Evolutionary conservation across 2,113 vertebrate species (phyloP).

Genomic region (Tenebrosternarchus preto): DNA sequence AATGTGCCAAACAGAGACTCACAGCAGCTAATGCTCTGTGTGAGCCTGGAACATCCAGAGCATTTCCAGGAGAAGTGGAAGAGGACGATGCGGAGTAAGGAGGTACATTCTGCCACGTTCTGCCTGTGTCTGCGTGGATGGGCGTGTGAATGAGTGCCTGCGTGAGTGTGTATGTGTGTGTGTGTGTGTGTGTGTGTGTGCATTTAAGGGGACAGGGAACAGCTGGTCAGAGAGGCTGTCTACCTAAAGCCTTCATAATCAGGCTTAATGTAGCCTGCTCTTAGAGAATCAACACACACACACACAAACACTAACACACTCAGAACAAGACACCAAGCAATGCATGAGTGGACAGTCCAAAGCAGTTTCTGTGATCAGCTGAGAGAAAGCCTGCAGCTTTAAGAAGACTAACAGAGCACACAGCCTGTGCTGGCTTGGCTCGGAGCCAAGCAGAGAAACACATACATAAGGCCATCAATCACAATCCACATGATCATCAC

Average conservation of each 20-base stretch:
- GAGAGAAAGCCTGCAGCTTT: not conserved
- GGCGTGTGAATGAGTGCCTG: too few species aligned
- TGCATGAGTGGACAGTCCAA: not conserved
- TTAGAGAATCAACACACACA: slow-evolving; percentile 16
- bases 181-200: not conserved
- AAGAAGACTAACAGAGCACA: not conserved
- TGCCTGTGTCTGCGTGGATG: too few species aligned
- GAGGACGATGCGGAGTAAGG: too few species aligned
- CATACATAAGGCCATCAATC: not conserved
- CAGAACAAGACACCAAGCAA: not conserved
- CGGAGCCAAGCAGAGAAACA: not conserved
- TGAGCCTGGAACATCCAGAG: too few species aligned
- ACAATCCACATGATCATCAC: not conserved
- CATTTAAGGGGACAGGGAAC: slow-evolving; percentile 1
- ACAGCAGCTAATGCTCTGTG: too few species aligned
- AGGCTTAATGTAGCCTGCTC: slow-evolving; percentile 46
- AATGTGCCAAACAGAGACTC: too few species aligned
- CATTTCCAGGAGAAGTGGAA: too few species aligned
- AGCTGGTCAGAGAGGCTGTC: slow-evolving; percentile 37
- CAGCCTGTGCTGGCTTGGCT: not conserved
- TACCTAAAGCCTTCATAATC: slow-evolving; percentile 43
- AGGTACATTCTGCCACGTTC: too few species aligned
- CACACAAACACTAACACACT: not conserved
- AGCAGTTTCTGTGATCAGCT: not conserved
- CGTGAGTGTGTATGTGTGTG: not conserved